phyloP scores from a whole-genome alignment of 2,113 vertebrate species.

The Tricholaema leucomelas region DNA sequence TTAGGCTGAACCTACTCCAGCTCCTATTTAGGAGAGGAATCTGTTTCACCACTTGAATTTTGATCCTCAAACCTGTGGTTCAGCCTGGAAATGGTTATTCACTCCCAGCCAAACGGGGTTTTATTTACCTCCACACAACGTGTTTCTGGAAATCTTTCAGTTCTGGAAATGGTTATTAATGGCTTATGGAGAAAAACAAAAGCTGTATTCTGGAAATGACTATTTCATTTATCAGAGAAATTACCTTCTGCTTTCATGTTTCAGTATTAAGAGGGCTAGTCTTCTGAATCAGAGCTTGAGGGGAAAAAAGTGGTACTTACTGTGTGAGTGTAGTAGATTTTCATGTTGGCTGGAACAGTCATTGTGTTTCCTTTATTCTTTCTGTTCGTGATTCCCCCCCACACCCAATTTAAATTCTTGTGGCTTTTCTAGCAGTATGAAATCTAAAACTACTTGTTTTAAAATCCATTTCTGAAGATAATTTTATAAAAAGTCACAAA shows the following conservation, averaged over 20 bases:
- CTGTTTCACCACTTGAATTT: background rate
- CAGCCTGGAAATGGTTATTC: background rate
- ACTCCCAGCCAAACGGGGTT: background rate
- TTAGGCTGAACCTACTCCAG: background rate
- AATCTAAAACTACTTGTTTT: background rate
- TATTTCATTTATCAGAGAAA: background rate
- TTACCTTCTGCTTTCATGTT: background rate
- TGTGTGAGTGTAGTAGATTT: background rate
- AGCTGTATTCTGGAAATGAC: background rate
- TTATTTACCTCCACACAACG: background rate
- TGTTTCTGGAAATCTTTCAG: background rate
- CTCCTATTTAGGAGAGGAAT: background rate
- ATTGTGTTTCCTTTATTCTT: background rate
- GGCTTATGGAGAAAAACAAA: background rate
- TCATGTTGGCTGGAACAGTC: background rate
- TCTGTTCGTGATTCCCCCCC: background rate
- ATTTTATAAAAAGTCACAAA: background rate
- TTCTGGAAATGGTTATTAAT: background rate
- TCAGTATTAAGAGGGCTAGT: background rate
- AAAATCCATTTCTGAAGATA: background rate
- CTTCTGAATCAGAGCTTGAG: background rate
- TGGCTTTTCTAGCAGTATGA: background rate
- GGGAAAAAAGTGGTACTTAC: background rate
- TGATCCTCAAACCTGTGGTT: background rate
- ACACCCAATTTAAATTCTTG: background rate